Evolutionary conservation across 2,113 vertebrate species (phyloP).

Genomic region (Natator depressus): DNA sequence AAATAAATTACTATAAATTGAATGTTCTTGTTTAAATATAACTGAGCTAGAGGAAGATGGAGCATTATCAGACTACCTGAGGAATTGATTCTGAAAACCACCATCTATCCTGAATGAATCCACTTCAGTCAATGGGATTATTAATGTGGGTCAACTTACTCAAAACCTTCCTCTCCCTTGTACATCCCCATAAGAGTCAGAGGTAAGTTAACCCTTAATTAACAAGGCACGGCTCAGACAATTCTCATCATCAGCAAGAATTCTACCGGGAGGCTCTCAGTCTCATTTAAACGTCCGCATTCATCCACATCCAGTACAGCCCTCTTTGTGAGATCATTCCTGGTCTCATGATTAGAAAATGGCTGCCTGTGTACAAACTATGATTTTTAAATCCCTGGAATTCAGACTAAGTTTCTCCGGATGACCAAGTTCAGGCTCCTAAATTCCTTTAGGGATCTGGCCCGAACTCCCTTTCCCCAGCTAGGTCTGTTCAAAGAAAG

Average conservation of each 20-base stretch:
- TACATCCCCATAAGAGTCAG: not conserved
- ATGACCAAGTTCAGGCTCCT: not conserved
- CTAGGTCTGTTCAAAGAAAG: not conserved
- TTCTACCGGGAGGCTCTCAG: not conserved
- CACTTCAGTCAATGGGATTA: not conserved
- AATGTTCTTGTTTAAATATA: not conserved
- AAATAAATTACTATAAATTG: not conserved
- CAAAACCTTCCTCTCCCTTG: not conserved
- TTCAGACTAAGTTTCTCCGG: not conserved
- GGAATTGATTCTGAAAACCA: not conserved
- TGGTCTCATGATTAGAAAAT: not conserved
- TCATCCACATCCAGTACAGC: not conserved
- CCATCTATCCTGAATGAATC: not conserved
- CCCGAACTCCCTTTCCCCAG: not conserved
- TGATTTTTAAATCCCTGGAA: not conserved
- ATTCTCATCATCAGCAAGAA: not conserved
- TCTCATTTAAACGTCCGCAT: not conserved
- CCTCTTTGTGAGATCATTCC: not conserved
- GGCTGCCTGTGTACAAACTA: not conserved
- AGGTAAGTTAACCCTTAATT: not conserved
- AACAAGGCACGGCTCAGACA: not conserved
- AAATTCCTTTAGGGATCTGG: not conserved
- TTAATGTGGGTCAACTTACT: not conserved
- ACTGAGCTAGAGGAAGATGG: not conserved
- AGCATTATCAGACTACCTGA: not conserved